Evolutionary conservation across 2,888 invertebrate genomes (phyloP), one percentile per base, ranked within the genome.

Genomic region (Sphaerophoria rueppellii): DNA sequence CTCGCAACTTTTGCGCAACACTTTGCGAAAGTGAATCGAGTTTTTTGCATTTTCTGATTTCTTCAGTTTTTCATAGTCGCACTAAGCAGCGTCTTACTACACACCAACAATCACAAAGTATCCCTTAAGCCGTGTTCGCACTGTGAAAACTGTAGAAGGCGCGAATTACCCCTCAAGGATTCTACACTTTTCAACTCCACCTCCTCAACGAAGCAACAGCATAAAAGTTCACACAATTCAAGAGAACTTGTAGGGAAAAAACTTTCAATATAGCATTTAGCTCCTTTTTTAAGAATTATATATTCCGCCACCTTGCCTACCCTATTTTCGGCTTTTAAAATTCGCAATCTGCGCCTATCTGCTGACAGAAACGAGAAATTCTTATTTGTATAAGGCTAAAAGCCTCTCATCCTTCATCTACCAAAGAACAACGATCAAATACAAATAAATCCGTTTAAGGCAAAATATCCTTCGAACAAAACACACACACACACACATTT

Each of bases 401-500:
- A 16, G 14, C 14, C 55, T 48, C 73, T 48, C 52, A 52, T 16
- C 55, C 37, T 63, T 48, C 52, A 52, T 67, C 40, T 48, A 61
- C 58, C 71, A 67, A 60, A 74, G 72, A 80, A 58, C 80, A 76
- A 57, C 80, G 80, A 80, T 85, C 80, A 85, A 80, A 76, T 76
- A 72, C 76, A 85, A 85, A 85, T 85, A 85, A 80, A 85, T 85
- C 76, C 83, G 76, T 79, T 80, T 79, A 85, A 80, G 72, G 69
- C 24, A 61, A 85, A 85, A 85, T 85, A 85, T 76, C 83, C 75
- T 80, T 85, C 83, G 80, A 80, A 85, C 80, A 85, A 85, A 80
- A 80, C 24, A 24, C 24, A 24, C 24, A 24, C 24, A 24, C 24
- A 24, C 24, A 24, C n/a, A n/a, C n/a, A n/a, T n/a, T n/a, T 24